Percentiles rank a stretch among this genome's conserved stretches.
Conservation (phyloP, 2,113 vertebrate genomes). For the Bostrychus sinensis region DNA sequence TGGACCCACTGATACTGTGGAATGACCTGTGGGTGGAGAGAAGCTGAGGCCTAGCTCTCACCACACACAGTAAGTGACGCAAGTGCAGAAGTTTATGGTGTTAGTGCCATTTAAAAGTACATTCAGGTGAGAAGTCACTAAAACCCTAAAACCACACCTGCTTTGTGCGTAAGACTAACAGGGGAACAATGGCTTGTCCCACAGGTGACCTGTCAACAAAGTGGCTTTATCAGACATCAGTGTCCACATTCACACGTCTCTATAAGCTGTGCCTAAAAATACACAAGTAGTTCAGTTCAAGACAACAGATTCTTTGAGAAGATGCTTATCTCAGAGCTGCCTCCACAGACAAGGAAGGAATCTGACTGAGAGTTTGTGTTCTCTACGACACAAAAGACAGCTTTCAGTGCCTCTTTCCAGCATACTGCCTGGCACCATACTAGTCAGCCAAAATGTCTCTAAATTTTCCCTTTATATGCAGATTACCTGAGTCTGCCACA, state of each 20-base stretch:
- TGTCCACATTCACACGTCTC: conserved; percentile 36
- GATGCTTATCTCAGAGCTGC: conserved; percentile 56
- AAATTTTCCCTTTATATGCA: conserved; percentile 16
- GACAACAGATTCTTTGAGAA: conserved; percentile 62
- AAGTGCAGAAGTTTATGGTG: conserved; percentile 49
- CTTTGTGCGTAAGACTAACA: not conserved
- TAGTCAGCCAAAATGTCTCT: conserved; percentile 38
- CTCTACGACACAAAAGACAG: conserved; percentile 63
- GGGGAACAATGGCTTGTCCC: conserved; percentile 16
- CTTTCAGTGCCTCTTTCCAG: conserved; percentile 56
- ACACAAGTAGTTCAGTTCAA: conserved; percentile 6
- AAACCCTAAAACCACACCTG: conserved; percentile 21
- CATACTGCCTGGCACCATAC: conserved; percentile 30
- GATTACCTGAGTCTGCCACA: not conserved
- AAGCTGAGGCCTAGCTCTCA: conserved; percentile 36
- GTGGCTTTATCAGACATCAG: conserved; percentile 37
- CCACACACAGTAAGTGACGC: conserved; percentile 69
- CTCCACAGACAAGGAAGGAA: conserved; percentile 61
- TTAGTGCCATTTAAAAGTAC: conserved; percentile 27
- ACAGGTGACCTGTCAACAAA: conserved; percentile 25
- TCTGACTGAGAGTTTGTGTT: conserved; percentile 66
- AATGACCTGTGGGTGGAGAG: conserved; percentile 64
- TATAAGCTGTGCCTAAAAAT: conserved; percentile 40
- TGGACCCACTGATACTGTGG: conserved; percentile 55
- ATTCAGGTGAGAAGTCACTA: conserved; percentile 49